phyloP scores from a whole-genome alignment of 2,797 vertebrate genomes.

The Hephaestus fuliginosus region DNA sequence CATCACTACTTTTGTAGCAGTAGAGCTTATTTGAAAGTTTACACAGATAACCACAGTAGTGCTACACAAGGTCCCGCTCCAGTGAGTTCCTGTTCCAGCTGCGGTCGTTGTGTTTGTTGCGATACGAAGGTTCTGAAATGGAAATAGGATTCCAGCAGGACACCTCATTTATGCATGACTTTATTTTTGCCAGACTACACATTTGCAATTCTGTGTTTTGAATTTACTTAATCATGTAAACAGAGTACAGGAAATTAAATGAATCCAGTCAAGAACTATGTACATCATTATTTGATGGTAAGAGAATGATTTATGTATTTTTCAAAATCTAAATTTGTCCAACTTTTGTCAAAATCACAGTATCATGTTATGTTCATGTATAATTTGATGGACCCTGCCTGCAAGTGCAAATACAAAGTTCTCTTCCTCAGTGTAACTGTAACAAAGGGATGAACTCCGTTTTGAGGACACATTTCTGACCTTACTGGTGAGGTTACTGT shows the following conservation, averaged over 20 bases:
- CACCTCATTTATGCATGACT: not conserved
- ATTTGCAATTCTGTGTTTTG: not conserved
- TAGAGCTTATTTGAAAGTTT: not conserved
- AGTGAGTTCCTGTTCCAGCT: not conserved
- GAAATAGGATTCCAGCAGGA: not conserved
- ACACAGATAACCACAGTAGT: not conserved
- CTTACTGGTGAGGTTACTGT: constrained; percentile 44
- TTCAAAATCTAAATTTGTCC: not conserved
- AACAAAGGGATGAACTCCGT: constrained; percentile 28
- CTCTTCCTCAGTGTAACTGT: constrained; percentile 15
- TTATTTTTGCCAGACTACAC: not conserved
- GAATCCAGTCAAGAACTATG: not conserved
- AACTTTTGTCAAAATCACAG: not conserved
- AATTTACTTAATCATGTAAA: not conserved
- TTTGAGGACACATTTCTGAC: constrained; percentile 52
- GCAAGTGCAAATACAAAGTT: constrained; percentile 1
- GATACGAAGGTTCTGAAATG: not conserved
- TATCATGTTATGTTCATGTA: not conserved
- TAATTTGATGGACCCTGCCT: not conserved
- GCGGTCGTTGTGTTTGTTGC: not conserved
- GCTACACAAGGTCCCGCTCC: not conserved
- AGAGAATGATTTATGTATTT: not conserved
- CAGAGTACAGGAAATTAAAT: not conserved
- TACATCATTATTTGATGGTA: not conserved
- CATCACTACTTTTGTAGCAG: not conserved